These are phyloP conservation scores for Pogonophryne albipinna DNA, from an alignment of 2,797 vertebrate species.

Conservation along the genomic window DNA sequence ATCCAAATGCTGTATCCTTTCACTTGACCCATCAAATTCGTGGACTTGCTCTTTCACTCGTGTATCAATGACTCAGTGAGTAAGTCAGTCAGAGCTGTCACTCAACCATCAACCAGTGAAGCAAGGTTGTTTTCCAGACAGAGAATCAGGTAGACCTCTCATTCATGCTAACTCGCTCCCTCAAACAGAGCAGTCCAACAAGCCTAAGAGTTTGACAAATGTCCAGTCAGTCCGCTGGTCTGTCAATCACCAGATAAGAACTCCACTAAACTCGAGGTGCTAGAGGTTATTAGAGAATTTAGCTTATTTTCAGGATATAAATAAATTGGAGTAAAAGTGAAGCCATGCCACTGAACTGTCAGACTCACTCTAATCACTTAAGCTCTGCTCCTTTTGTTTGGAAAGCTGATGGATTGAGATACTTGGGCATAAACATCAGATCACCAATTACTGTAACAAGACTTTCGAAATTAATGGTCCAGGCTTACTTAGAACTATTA, in stretches of 20 bases:
- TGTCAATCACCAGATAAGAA: conserved; percentile 42
- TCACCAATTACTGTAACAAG: too few species aligned
- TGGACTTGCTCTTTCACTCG: conserved; percentile 9
- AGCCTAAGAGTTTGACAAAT: conserved; percentile 28
- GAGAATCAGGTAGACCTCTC: conserved; percentile 46
- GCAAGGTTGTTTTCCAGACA: conserved; percentile 30
- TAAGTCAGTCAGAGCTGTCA: conserved; percentile 36
- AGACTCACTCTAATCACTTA: too few species aligned
- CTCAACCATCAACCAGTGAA: conserved; percentile 31
- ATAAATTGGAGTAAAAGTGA: too few species aligned
- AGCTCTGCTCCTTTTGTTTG: too few species aligned
- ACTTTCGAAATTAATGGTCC: too few species aligned
- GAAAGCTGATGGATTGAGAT: too few species aligned
- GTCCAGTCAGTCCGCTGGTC: conserved; percentile 16
- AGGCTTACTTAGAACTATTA: too few species aligned
- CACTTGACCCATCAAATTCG: conserved; percentile 33
- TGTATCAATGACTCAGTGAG: conserved; percentile 40
- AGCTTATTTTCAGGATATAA: too few species aligned
- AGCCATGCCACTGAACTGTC: too few species aligned
- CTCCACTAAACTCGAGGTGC: background rate
- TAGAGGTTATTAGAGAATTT: too few species aligned
- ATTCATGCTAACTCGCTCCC: conserved; percentile 36
- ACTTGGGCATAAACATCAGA: too few species aligned
- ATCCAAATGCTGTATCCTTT: conserved; percentile 10
- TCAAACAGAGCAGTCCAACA: conserved; percentile 34